These are phyloP conservation scores for Masnerella sp. DNA, from an alignment of 2,888 invertebrate genomes.

Conservation along the genomic window DNA sequence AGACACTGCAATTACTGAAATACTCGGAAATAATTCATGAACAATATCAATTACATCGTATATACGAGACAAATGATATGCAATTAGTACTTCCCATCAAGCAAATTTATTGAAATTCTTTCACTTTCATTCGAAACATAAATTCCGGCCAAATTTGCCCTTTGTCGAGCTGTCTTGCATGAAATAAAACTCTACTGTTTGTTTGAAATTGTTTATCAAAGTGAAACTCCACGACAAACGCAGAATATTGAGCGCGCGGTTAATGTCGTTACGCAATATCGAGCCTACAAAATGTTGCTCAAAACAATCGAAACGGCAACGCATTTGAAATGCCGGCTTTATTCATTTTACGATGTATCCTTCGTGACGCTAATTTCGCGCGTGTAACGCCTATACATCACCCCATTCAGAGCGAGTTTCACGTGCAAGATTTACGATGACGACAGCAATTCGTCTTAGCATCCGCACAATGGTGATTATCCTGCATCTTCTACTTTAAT, in stretches of 20 bases:
- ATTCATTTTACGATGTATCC: conserved; percentile 41
- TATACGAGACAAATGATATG: no score
- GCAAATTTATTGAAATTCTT: conserved; percentile 7
- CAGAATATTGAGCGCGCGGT: conserved; percentile 33
- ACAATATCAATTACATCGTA: no score
- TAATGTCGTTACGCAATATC: conserved; percentile 39
- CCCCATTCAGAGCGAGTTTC: conserved; percentile 44
- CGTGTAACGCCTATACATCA: conserved; percentile 51
- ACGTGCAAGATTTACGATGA: conserved; percentile 54
- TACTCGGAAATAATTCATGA: no score
- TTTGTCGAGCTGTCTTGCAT: conserved; percentile 6
- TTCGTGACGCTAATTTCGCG: conserved; percentile 41
- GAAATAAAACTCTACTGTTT: conserved; percentile 16
- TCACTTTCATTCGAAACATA: conserved; percentile 11
- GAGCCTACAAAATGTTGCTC: conserved; percentile 23
- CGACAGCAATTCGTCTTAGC: conserved; percentile 58
- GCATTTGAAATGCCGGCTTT: conserved; percentile 33
- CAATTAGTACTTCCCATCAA: no score
- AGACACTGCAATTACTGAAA: no score
- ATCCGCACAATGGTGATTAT: conserved; percentile 57
- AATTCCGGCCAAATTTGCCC: conserved; percentile 23
- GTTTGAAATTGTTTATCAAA: conserved; percentile 29
- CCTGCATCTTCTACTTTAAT: conserved; percentile 56
- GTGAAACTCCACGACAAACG: conserved; percentile 10
- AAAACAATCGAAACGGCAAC: conserved; percentile 15